A percentile compares a stretch with the other conserved stretches of the same genome.
These are phyloP conservation scores for Limnodromus scolopaceus DNA, from an alignment of 2,797 vertebrate species.

Conservation along the genomic window DNA sequence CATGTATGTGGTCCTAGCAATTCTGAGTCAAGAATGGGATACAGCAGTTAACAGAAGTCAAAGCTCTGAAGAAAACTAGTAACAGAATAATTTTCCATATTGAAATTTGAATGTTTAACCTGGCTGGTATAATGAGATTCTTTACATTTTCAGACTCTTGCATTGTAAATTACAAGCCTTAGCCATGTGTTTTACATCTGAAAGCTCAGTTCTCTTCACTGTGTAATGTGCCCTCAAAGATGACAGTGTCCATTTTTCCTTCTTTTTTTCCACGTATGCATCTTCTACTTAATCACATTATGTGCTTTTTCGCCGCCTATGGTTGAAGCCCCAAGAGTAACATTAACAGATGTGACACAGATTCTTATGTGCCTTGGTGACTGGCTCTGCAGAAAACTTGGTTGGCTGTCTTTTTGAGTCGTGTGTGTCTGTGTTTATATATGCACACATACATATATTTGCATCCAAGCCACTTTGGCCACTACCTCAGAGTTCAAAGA, in stretches of 20 bases:
- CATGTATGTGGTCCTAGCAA: neutral
- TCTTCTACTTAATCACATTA: neutral
- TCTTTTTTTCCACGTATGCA: neutral
- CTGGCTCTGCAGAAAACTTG: neutral
- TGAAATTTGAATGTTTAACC: constrained; percentile 35
- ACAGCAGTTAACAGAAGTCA: neutral
- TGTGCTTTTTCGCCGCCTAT: neutral
- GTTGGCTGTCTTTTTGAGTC: neutral
- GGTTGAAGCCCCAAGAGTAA: neutral
- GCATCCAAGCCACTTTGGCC: constrained; percentile 33
- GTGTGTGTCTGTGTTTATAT: neutral
- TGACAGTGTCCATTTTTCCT: neutral
- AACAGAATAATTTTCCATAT: neutral
- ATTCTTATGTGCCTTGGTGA: neutral
- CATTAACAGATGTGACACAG: neutral
- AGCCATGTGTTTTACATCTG: constrained; percentile 32
- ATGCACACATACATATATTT: neutral
- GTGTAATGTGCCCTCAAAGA: neutral
- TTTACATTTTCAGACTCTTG: constrained; percentile 28
- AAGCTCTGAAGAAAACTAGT: neutral
- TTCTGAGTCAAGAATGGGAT: neutral
- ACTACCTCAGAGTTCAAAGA: constrained; percentile 44
- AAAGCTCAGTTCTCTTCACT: neutral
- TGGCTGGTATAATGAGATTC: constrained; percentile 10
- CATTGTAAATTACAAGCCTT: neutral